A percentile compares a stretch with the other conserved stretches of the same genome.
phyloP scores from a whole-genome alignment of 2,797 vertebrate species.

The Varecia variegata region DNA sequence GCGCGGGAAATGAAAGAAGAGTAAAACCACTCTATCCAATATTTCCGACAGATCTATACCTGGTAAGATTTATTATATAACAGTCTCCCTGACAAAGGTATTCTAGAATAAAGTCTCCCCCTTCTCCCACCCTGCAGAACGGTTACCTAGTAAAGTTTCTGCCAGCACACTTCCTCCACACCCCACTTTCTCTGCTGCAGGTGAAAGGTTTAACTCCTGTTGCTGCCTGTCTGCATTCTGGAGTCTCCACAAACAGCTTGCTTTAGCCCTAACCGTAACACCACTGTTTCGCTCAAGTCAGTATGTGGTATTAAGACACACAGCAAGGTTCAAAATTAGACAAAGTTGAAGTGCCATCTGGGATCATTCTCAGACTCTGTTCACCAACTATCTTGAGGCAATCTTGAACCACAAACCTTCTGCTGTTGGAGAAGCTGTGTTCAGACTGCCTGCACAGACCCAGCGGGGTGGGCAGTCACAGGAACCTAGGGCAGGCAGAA shows the following conservation, averaged over 20 bases:
- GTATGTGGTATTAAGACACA: constrained; percentile 32
- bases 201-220: constrained; percentile 39
- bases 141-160: constrained; percentile 65
- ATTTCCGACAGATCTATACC: background rate
- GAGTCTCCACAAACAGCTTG: background rate
- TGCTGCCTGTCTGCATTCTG: background rate
- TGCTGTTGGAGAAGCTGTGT: background rate
- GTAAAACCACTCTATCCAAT: background rate
- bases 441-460: background rate
- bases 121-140: constrained; percentile 50
- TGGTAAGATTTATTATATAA: background rate
- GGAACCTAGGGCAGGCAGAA: background rate
- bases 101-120: constrained; percentile 69
- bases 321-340: constrained; percentile 58
- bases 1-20: constrained; percentile 27
- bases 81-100: constrained; percentile 66
- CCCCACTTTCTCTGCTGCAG: background rate
- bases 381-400: constrained; percentile 36
- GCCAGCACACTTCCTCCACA: constrained; percentile 44
- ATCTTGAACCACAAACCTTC: constrained; percentile 37
- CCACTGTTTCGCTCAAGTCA: constrained; percentile 28
- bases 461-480: background rate
- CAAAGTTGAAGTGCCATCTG: constrained; percentile 35
- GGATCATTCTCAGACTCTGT: constrained; percentile 19
- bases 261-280: constrained; percentile 3